Percentiles rank a stretch among this genome's conserved stretches.
phyloP scores from a whole-genome alignment of 1,140 invertebrate species.

The Lamellibrachia luymesi region DNA sequence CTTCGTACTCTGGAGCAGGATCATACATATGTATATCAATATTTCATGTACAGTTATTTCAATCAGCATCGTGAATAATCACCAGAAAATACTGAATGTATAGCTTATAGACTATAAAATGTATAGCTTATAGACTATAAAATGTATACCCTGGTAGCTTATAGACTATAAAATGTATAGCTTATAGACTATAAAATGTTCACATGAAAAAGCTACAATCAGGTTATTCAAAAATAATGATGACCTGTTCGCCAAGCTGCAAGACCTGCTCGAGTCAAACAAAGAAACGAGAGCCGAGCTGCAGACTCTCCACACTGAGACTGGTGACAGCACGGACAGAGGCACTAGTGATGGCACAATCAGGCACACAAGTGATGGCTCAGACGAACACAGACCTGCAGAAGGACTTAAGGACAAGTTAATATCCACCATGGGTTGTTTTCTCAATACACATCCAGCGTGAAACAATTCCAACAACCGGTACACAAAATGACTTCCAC shows the following conservation, averaged over 20 bases:
- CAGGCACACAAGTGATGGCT: background rate
- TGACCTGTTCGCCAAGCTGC: constrained; percentile 9
- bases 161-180: no score
- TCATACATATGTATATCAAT: background rate
- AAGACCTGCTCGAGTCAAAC: constrained; percentile 14
- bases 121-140: no score
- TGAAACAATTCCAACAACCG: background rate
- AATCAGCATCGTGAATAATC: no score
- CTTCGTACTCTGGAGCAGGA: constrained; percentile 11
- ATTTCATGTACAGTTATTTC: no score
- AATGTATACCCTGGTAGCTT: no score
- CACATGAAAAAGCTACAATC: no score
- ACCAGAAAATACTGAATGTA: no score
- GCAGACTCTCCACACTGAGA: background rate
- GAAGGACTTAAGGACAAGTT: background rate
- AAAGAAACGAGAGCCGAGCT: background rate
- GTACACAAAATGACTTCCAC: no score
- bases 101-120: no score
- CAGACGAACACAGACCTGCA: background rate
- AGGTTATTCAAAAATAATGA: constrained; percentile 5
- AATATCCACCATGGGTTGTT: background rate
- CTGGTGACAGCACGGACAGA: background rate
- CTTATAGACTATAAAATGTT: no score
- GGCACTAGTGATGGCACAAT: background rate
- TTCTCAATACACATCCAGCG: background rate